phyloP scores from a whole-genome alignment of 2,888 invertebrate genomes.

The Choreutis nemorana region DNA sequence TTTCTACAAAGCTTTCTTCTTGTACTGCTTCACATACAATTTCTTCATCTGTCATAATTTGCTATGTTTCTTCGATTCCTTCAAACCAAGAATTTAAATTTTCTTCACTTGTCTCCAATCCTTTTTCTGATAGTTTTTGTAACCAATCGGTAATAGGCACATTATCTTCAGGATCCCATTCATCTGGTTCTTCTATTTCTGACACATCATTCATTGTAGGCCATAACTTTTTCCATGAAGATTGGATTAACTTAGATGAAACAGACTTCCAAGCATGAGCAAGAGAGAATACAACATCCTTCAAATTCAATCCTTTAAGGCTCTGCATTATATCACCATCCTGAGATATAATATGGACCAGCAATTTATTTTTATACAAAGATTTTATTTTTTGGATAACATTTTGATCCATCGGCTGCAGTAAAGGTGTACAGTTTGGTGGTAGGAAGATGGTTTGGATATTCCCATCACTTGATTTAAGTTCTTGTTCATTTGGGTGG shows the following conservation, averaged over 20 bases:
- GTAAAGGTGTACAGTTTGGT: constrained; percentile 16
- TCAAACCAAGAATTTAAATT: constrained; percentile 16
- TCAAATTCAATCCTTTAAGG: constrained; percentile 16
- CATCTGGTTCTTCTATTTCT: constrained; percentile 15
- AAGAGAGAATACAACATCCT: constrained; percentile 16
- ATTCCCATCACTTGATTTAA: constrained; percentile 20
- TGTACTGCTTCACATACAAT: constrained; percentile 11
- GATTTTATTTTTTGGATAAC: constrained; percentile 18
- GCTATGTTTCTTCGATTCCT: constrained; percentile 17
- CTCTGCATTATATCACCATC: constrained; percentile 15
- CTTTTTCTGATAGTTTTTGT: constrained; percentile 17
- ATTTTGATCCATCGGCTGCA: constrained; percentile 21
- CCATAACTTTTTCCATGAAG: constrained; percentile 19
- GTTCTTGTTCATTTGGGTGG: constrained; percentile 19
- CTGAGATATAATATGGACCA: constrained; percentile 17
- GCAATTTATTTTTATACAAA: constrained; percentile 16
- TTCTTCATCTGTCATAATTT: constrained; percentile 14
- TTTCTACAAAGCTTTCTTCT: constrained; percentile 13
- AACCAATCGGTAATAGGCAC: constrained; percentile 16
- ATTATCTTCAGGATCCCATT: constrained; percentile 16
- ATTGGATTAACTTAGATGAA: constrained; percentile 15
- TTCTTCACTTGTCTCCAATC: constrained; percentile 18
- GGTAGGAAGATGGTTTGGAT: constrained; percentile 18
- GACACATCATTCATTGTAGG: constrained; percentile 17
- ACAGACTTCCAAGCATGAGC: constrained; percentile 18